phyloP scores from a whole-genome alignment of 2,797 vertebrate genomes.

The Etheostoma perlongum region DNA sequence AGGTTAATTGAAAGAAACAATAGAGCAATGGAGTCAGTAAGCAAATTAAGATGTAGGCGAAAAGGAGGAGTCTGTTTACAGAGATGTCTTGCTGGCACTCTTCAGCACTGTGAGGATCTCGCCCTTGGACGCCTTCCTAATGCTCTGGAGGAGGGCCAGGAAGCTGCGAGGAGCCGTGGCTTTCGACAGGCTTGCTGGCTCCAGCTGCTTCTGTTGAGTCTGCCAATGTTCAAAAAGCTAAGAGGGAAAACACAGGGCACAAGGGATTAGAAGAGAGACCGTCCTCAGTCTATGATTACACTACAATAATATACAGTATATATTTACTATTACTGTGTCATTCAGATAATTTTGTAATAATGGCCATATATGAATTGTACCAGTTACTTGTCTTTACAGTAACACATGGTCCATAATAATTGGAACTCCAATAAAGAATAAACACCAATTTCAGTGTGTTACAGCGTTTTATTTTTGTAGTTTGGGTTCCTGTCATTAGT shows the following conservation, averaged over 20 bases:
- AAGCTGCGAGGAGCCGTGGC: conserved; percentile 89
- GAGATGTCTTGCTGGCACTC: conserved; percentile 88
- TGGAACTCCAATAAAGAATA: background rate
- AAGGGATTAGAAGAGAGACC: conserved; percentile 45
- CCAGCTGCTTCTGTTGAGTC: conserved; percentile 84
- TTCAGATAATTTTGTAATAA: conserved; percentile 20
- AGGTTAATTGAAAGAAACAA: conserved; percentile 3
- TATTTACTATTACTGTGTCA: conserved; percentile 32
- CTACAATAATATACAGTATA: conserved; percentile 51
- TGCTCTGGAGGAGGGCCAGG: conserved; percentile 90
- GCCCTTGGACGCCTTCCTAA: conserved; percentile 90
- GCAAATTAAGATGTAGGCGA: conserved; percentile 21
- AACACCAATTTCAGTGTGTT: background rate
- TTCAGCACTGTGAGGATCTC: conserved; percentile 92
- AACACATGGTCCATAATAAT: background rate
- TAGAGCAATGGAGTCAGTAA: background rate
- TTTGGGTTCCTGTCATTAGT: background rate
- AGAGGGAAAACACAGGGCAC: conserved; percentile 38
- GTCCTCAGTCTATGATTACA: conserved; percentile 38
- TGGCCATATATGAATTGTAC: background rate
- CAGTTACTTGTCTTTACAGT: background rate
- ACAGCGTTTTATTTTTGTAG: background rate
- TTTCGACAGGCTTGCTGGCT: conserved; percentile 91
- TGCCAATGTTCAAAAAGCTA: conserved; percentile 94
- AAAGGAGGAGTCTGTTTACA: conserved; percentile 85